Conservation (phyloP, 2,888 invertebrate species). For the Macrosiphum euphorbiae region DNA sequence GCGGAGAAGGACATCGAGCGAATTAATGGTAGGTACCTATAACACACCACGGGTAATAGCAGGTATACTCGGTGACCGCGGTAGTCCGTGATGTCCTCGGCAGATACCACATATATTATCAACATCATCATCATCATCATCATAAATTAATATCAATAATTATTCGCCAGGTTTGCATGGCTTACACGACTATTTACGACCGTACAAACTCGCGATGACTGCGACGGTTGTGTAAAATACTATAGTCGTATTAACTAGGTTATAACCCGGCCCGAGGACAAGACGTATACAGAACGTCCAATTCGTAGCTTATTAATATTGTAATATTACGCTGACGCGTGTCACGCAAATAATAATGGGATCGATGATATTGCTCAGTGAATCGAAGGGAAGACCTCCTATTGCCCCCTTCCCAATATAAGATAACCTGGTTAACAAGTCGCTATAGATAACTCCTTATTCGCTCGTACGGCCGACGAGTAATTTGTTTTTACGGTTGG, state of each 20-base stretch:
- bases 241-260: neutral
- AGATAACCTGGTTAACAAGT: neutral
- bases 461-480: neutral
- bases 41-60: neutral
- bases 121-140: neutral
- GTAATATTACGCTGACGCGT: neutral
- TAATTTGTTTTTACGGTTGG: neutral
- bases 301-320: neutral
- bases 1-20: conserved; percentile 13
- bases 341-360: neutral
- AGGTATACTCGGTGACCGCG: neutral
- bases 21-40: neutral
- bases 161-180: neutral
- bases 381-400: neutral
- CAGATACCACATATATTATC: neutral
- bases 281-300: neutral
- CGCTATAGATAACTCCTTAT: neutral
- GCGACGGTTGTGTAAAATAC: neutral
- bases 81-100: conserved; percentile 28
- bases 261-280: neutral
- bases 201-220: neutral
- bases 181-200: neutral
- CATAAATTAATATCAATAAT: conserved; percentile 7
- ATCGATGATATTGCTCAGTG: neutral
- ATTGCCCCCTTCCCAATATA: neutral